These are phyloP conservation scores for Borostomias antarcticus DNA, from an alignment of 2,797 vertebrate species.

Conservation along the genomic window DNA sequence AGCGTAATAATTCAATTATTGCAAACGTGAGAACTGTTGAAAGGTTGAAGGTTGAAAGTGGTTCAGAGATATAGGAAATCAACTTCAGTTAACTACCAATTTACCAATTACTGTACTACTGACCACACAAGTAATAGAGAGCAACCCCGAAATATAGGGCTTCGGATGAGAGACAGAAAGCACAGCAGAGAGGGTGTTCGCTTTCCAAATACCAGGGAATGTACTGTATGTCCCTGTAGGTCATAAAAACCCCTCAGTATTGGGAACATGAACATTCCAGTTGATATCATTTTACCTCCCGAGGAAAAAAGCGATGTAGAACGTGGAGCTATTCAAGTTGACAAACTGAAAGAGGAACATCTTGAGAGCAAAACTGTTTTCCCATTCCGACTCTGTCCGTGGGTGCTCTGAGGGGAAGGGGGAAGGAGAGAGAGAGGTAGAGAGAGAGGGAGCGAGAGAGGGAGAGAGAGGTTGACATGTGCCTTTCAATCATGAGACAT, in stretches of 20 bases:
- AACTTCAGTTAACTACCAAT: background rate
- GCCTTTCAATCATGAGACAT: constrained; percentile 25
- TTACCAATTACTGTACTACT: background rate
- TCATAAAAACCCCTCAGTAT: constrained; percentile 19
- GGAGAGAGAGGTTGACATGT: constrained; percentile 12
- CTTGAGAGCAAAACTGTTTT: constrained; percentile 98
- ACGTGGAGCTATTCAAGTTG: constrained; percentile 98
- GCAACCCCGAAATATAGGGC: background rate
- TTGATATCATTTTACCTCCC: constrained; percentile 84
- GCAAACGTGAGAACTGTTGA: constrained; percentile 31
- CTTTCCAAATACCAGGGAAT: constrained; percentile 9
- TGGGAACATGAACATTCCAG: constrained; percentile 40
- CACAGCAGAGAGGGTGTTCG: constrained; percentile 34
- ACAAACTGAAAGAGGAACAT: constrained; percentile 99
- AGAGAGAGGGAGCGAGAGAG: no score
- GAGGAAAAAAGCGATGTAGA: constrained; percentile 98
- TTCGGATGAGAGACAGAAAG: background rate
- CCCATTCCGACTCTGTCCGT: constrained; percentile 97
- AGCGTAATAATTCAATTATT: constrained; percentile 58
- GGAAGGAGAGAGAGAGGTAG: no score
- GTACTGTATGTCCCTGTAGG: background rate
- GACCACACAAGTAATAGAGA: constrained; percentile 1
- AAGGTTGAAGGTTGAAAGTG: background rate
- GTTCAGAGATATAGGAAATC: constrained; percentile 32
- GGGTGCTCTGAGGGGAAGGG: constrained; percentile 84